A percentile compares a stretch with the other conserved stretches of the same genome.
Conservation (phyloP, 2,797 vertebrate genomes). For the Helarctos malayanus region DNA sequence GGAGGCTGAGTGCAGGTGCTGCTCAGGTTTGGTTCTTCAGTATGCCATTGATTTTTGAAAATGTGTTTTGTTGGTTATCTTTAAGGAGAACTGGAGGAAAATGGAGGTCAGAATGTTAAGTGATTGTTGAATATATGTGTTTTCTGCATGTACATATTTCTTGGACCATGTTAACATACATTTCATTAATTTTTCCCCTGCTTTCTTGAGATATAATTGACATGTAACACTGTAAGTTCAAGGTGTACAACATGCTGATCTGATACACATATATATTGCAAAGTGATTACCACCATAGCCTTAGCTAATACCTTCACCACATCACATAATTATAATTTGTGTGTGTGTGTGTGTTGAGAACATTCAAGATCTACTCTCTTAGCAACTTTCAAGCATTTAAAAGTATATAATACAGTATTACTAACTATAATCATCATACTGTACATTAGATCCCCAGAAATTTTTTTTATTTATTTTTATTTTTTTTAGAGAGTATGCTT, state of each 20-base stretch:
- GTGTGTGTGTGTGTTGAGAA: neutral
- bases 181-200: neutral
- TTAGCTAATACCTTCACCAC: neutral
- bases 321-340: neutral
- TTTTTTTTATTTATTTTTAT: neutral
- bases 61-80: neutral
- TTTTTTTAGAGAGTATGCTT: neutral
- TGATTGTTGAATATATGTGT: neutral
- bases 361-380: constrained; percentile 13
- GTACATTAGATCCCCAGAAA: neutral
- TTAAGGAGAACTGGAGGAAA: neutral
- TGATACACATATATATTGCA: neutral
- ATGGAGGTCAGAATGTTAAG: neutral
- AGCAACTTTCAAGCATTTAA: constrained; percentile 2
- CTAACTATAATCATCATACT: neutral
- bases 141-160: neutral
- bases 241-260: neutral
- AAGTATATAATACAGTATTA: neutral
- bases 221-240: neutral
- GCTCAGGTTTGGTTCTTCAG: neutral
- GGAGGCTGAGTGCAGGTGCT: neutral
- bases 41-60: neutral
- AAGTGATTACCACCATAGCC: neutral
- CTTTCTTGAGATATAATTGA: neutral
- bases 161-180: neutral